Percentiles rank a stretch among this genome's conserved stretches.
Evolutionary conservation across 2,113 vertebrate species (phyloP).

Genomic region (Brachypodius melanocephalos): DNA sequence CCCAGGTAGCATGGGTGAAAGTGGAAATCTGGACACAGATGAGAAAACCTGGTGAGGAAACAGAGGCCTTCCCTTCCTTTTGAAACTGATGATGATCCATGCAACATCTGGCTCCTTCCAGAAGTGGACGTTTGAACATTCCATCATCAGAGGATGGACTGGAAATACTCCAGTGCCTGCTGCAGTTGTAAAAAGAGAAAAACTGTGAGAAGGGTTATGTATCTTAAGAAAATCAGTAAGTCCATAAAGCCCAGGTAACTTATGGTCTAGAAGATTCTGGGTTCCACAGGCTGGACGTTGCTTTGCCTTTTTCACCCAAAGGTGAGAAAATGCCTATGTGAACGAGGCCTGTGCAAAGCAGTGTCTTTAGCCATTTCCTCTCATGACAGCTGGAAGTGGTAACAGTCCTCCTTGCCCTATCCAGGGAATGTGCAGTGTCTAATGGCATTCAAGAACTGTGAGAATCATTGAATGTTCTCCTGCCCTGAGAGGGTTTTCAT

Average conservation of each 20-base stretch:
- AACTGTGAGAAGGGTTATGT: background rate
- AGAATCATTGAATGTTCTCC: background rate
- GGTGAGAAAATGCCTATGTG: background rate
- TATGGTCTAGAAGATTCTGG: background rate
- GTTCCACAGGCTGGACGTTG: background rate
- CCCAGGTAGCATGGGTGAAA: background rate
- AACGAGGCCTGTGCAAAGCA: background rate
- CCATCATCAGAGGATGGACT: background rate
- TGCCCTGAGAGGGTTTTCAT: background rate
- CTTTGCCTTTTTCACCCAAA: background rate
- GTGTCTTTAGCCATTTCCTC: background rate
- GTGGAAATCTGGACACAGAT: background rate
- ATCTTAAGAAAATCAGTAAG: background rate
- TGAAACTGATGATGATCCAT: background rate
- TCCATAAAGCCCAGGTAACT: background rate
- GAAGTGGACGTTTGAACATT: background rate
- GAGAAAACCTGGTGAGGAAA: background rate
- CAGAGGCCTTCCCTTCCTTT: background rate
- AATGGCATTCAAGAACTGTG: background rate
- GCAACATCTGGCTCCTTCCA: background rate
- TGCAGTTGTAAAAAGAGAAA: background rate
- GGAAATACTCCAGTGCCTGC: background rate
- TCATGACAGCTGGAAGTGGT: background rate
- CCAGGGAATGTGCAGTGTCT: background rate
- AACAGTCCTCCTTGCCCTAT: background rate